phyloP scores from a whole-genome alignment of 2,113 vertebrate genomes.

The Reinhardtius hippoglossoides region DNA sequence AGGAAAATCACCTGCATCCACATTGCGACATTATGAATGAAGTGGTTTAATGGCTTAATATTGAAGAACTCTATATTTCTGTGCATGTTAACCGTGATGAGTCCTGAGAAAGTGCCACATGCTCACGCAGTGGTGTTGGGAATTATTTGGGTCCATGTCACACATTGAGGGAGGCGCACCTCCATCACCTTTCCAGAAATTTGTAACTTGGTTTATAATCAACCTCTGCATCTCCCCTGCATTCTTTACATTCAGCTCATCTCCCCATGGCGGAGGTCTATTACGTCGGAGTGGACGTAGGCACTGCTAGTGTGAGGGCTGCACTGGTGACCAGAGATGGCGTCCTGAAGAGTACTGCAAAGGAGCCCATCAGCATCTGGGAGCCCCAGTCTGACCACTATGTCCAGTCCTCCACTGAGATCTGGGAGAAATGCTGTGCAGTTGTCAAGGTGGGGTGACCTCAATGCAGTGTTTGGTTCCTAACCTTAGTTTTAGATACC shows the following conservation, averaged over 20 bases:
- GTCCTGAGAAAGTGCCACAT: neutral
- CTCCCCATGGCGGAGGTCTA: constrained; percentile 73
- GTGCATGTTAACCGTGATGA: neutral
- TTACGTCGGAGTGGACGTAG: constrained; percentile 94
- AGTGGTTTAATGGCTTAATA: too few species aligned
- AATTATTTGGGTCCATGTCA: neutral
- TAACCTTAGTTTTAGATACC: neutral
- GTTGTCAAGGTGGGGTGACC: constrained; percentile 86
- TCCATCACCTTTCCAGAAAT: neutral
- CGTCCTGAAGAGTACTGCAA: constrained; percentile 79
- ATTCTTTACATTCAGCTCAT: neutral
- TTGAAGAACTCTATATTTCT: too few species aligned
- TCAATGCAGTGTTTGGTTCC: neutral
- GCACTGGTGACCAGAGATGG: constrained; percentile 89
- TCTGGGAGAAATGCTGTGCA: constrained; percentile 91
- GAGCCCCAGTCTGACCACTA: constrained; percentile 88
- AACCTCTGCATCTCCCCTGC: neutral
- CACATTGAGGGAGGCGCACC: neutral
- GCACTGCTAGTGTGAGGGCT: constrained; percentile 90
- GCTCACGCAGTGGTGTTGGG: neutral
- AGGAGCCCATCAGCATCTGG: constrained; percentile 89
- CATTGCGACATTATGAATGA: too few species aligned
- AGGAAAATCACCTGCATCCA: too few species aligned
- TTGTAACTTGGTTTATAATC: constrained; percentile 33
- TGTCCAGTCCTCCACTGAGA: constrained; percentile 92